These are phyloP conservation scores for Crotalus helleri DNA, from an alignment of 2,113 vertebrate species.

Conservation along the genomic window DNA sequence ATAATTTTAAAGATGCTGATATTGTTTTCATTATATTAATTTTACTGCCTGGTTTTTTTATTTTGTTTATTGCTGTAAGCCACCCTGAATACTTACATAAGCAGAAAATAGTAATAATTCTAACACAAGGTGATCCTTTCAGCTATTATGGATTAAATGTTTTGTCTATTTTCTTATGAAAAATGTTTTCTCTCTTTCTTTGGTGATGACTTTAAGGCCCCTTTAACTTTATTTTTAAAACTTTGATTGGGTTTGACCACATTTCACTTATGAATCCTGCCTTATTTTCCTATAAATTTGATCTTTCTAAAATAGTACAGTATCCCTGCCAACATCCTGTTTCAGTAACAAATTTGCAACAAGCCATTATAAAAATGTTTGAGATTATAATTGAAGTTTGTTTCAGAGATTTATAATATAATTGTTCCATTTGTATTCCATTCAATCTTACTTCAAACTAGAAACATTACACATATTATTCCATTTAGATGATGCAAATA, in stretches of 20 bases:
- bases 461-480: fast-evolving
- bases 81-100: neutral
- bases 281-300: neutral
- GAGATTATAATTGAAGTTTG: neutral
- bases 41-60: neutral
- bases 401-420: neutral
- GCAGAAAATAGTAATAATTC: neutral
- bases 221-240: neutral
- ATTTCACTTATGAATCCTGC: neutral
- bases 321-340: neutral
- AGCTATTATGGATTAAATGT: neutral
- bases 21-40: neutral
- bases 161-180: neutral
- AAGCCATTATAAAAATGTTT: neutral
- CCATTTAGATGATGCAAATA: fast-evolving
- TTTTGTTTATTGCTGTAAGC: neutral
- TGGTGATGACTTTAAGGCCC: neutral
- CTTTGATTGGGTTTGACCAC: neutral
- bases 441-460: neutral
- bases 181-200: neutral
- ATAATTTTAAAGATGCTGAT: neutral
- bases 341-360: neutral
- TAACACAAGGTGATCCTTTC: neutral
- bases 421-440: neutral
- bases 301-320: neutral